These are phyloP conservation scores for Acleris holmiana DNA, from an alignment of 2,888 invertebrate genomes.

Conservation along the genomic window DNA sequence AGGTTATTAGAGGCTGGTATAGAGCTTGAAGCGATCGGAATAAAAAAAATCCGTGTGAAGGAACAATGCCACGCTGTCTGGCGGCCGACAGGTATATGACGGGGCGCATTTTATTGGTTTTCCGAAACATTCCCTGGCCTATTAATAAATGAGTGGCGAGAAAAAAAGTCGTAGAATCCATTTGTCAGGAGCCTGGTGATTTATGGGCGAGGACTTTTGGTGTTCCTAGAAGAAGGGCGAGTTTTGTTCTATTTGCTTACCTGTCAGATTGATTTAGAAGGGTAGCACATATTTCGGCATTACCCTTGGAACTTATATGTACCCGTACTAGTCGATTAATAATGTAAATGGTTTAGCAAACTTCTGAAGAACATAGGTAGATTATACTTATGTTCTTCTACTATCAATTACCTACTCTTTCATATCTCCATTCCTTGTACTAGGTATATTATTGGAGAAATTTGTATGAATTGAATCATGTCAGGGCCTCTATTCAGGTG, in stretches of 20 bases:
- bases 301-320: conserved; percentile 28
- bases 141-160: conserved; percentile 83
- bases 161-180: conserved; percentile 81
- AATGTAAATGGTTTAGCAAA: neutral
- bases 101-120: conserved; percentile 84
- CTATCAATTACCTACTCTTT: neutral
- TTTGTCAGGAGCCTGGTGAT: conserved; percentile 81
- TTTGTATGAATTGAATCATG: no score
- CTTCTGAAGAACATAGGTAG: neutral
- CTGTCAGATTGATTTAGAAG: conserved; percentile 82
- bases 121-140: conserved; percentile 82
- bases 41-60: conserved; percentile 55
- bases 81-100: conserved; percentile 82
- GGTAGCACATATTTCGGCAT: conserved; percentile 51
- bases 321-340: neutral
- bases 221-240: conserved; percentile 78
- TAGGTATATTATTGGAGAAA: no score
- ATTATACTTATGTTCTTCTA: neutral
- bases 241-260: conserved; percentile 84
- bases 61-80: conserved; percentile 83
- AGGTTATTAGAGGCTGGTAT: conserved; percentile 49
- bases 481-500: no score
- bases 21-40: conserved; percentile 54
- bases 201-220: conserved; percentile 79
- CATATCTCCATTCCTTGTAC: no score